Percentiles rank a stretch among this genome's conserved stretches.
phyloP scores from a whole-genome alignment of 37 sponge, comb jelly and placozoan genomes.

The Aplysina aerophoba region DNA sequence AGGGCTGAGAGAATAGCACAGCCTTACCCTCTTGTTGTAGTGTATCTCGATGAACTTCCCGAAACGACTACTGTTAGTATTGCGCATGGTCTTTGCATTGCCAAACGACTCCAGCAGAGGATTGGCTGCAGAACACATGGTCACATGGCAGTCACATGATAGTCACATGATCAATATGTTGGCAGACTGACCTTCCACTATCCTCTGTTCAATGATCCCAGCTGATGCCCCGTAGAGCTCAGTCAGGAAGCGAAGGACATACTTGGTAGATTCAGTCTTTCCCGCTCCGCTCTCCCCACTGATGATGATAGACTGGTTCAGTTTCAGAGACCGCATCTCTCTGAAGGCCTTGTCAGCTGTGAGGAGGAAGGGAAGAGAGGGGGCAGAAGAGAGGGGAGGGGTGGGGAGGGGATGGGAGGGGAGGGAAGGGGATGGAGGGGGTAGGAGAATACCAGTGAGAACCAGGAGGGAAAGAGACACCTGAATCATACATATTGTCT shows the following conservation, averaged over 20 bases:
- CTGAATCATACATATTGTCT: too few relatives aligned
- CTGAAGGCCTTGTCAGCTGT: conserved; percentile 96
- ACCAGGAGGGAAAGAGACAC: too few relatives aligned
- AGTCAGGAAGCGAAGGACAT: conserved; percentile 85
- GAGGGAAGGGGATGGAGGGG: too few relatives aligned
- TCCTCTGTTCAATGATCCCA: conserved; percentile 83
- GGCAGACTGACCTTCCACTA: conserved; percentile 74
- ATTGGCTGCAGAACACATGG: conserved; percentile 59
- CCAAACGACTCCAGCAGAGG: conserved; percentile 97
- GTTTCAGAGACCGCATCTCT: conserved; percentile 75
- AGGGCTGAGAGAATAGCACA: too few relatives aligned
- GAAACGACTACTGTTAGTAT: conserved; percentile 93
- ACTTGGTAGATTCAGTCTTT: conserved; percentile 95
- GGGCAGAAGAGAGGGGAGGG: background rate
- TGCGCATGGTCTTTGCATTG: conserved; percentile 91
- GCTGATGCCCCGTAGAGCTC: conserved; percentile 76
- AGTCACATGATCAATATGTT: background rate
- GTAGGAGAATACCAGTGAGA: too few relatives aligned
- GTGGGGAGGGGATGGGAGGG: too few relatives aligned
- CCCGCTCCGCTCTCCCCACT: conserved; percentile 99
- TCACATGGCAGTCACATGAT: background rate
- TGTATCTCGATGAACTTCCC: conserved; percentile 97
- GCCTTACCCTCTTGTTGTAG: conserved; percentile 78
- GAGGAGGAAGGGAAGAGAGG: background rate
- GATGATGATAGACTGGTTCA: conserved; percentile 92